Base-by-base conservation (phyloP, 2,888 invertebrate genomes). In the Aproaerema taeniolella region DNA sequence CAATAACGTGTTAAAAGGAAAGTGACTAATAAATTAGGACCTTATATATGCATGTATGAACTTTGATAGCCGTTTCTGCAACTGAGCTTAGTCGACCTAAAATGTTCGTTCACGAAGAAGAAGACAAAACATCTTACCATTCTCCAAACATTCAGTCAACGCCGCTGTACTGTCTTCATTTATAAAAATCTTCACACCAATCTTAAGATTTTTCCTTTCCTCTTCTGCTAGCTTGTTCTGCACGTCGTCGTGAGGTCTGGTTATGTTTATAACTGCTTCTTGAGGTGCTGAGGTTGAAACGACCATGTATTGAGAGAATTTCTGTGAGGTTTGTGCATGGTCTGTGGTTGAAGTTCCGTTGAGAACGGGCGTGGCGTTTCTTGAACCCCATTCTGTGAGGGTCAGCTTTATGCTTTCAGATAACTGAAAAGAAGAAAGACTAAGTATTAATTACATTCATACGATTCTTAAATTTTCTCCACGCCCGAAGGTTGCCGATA, bases 181-280 rank as follows among this genome's bases (percentile, higher is more conserved):
- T 9, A 96, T 85, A 69, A 96, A 96, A 52, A 97, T 89, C 81
- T 97, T 97, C 1, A 95, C 92, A 26, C 94, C 94, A 53, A 95
- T 92, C 79, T 95, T 95, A 24, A 95, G 82, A 55, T 94, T 92
- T 55, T 91, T 90, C 30, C 94, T 82, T 49, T 92, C 92, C 47
- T 93, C 90, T 52, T 91, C 92, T 0, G 88, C 88, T 67, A 92
- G 89, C 62, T 91, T 91, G 46, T 82, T 85, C 33, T 87, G 78
- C 0, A 91, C 80, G 54, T 92, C 92, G 62, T 90, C 89, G 37
- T 88, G 88, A 0, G 88, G 88, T 47, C 91, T 81, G 26, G 88
- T 88, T 38, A 92, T 85, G 42, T 85, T 77, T 15, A 90, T 62
- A 0, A 88, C 80, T 0, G 76, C 71, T 38, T 81, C 80, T 31